phyloP scores from a whole-genome alignment of 2,888 invertebrate genomes.

The Cerastis rubricosa region DNA sequence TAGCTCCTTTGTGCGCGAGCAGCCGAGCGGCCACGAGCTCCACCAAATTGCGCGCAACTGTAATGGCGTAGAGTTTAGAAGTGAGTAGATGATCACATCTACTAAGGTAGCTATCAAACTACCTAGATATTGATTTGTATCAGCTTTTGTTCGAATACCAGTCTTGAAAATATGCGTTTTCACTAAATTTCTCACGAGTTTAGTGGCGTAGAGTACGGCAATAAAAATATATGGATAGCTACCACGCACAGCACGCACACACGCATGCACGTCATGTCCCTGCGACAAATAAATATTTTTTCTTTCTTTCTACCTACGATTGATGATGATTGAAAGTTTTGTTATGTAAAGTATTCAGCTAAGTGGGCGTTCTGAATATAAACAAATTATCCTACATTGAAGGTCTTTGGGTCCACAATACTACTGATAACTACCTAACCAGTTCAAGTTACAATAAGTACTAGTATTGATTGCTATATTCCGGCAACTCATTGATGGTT shows the following conservation, averaged over 20 bases:
- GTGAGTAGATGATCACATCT: not conserved
- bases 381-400: not conserved
- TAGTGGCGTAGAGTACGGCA: not conserved
- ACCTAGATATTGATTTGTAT: not conserved
- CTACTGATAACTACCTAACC: not conserved
- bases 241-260: no score
- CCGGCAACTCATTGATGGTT: not conserved
- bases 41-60: slow-evolving; percentile 47
- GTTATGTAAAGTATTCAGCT: not conserved
- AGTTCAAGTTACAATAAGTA: not conserved
- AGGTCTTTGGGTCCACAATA: not conserved
- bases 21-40: slow-evolving; percentile 27
- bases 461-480: not conserved
- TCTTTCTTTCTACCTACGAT: no score
- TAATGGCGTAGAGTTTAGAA: not conserved
- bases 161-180: not conserved
- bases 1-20: slow-evolving; percentile 49
- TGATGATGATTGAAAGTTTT: not conserved
- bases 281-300: no score
- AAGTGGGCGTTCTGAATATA: not conserved
- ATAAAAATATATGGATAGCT: not conserved
- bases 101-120: no score
- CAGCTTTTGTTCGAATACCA: not conserved
- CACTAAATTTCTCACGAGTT: slow-evolving; percentile 43
- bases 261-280: no score